These are phyloP conservation scores for Embidobia sp. DNA, from an alignment of 2,888 invertebrate species.

Conservation along the genomic window DNA sequence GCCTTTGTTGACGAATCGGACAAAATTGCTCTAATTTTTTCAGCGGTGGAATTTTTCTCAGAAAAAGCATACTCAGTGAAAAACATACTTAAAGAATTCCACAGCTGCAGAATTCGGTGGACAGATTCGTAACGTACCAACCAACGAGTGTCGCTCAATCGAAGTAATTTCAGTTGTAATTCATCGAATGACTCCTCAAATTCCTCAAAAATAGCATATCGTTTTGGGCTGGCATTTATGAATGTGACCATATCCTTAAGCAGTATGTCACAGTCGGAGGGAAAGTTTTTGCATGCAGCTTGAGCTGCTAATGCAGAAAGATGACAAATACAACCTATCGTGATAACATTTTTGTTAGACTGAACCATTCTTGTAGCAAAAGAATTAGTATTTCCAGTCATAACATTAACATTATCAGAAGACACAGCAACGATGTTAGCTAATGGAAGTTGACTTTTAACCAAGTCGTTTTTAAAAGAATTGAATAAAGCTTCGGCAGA, in stretches of 20 bases:
- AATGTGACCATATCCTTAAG: not conserved
- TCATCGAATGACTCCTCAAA: not conserved
- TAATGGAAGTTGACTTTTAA: constrained; percentile 8
- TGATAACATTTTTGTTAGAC: not conserved
- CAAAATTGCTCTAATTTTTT: not conserved
- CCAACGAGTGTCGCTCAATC: constrained; percentile 7
- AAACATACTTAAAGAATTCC: not conserved
- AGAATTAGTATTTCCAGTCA: not conserved
- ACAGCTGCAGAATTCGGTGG: not conserved
- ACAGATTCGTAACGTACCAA: constrained; percentile 9
- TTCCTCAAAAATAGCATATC: constrained; percentile 5
- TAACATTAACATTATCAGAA: constrained; percentile 15
- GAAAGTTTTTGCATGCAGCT: not conserved
- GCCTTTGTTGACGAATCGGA: constrained; percentile 2
- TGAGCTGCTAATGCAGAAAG: constrained; percentile 8
- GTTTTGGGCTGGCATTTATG: constrained; percentile 8
- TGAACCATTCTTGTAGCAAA: not conserved
- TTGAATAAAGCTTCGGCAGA: constrained; percentile 7
- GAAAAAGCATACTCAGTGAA: constrained; percentile 2
- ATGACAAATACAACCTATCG: constrained; percentile 17
- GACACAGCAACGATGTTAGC: constrained; percentile 10
- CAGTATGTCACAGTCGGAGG: not conserved
- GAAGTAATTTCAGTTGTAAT: not conserved
- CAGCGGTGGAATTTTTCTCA: not conserved
- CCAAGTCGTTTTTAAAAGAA: not conserved